phyloP scores from a whole-genome alignment of 2,113 vertebrate genomes.

The Spermophilus dauricus region DNA sequence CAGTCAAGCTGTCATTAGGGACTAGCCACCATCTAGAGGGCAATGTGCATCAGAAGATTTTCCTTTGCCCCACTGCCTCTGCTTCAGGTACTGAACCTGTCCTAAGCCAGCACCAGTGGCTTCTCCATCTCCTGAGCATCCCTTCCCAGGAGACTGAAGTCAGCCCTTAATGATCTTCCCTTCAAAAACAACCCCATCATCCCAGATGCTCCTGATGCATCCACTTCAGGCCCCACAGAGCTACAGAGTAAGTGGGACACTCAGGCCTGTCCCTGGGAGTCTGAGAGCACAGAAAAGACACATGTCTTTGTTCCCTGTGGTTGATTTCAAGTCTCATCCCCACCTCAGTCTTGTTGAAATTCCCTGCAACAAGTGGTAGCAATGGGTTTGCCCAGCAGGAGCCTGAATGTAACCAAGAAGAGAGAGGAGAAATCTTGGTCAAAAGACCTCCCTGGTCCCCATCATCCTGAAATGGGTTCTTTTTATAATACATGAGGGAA shows the following conservation, averaged over 20 bases:
- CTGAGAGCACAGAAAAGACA: not conserved
- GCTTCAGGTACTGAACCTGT: not conserved
- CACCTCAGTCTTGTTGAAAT: conserved; percentile 42
- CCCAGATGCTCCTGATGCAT: not conserved
- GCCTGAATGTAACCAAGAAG: not conserved
- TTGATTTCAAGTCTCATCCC: not conserved
- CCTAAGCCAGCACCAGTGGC: not conserved
- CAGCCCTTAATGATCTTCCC: not conserved
- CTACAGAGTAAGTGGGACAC: not conserved
- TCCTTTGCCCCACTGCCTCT: not conserved
- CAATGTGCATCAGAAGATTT: rapidly evolving
- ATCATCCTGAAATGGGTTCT: not conserved
- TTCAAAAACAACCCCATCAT: not conserved
- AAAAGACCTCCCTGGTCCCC: conserved; percentile 38
- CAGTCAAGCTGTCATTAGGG: not conserved
- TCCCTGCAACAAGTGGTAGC: conserved; percentile 61
- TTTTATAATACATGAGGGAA: conserved; percentile 57
- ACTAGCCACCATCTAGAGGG: not conserved
- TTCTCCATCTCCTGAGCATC: not conserved
- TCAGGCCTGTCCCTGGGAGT: not conserved
- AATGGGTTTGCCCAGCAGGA: conserved; percentile 55
- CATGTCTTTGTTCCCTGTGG: not conserved
- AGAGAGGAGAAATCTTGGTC: not conserved
- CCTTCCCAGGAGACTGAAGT: not conserved
- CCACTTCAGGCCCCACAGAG: not conserved